Evolutionary conservation across 1,140 invertebrate genomes (phyloP), one percentile per base, ranked within the genome.

Genomic region (Zaprionus tsacasi): DNA sequence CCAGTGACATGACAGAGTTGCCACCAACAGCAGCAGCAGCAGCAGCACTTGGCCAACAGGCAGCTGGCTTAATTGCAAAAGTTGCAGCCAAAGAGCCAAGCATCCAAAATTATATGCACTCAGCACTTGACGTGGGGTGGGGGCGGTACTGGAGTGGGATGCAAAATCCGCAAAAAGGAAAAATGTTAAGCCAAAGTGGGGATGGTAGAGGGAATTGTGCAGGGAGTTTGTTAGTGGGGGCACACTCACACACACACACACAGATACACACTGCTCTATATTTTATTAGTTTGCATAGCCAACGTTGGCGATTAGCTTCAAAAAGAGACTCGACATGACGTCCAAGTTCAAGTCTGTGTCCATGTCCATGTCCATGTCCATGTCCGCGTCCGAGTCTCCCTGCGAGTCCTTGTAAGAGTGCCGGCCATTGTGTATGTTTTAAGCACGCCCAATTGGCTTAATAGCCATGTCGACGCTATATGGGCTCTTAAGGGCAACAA

Each of bases 11-110:
- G 45, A 60, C 56, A 45, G 56, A 59, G 50, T 40, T 74, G 57
- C 71, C 71, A 61, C 57, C 59, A 72, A 59, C 52, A 40, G 66
- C 58, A 72, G 58, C 52, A 40, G 58, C 52, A 40, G 21, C 21
- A 21, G 21, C 21, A 21, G 63, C 73, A 79, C 82, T 79, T 69
- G 67, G 59, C 75, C 79, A 81, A 69, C 76, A 78, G 58, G 73
- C 70, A 83, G 73, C 52, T 72, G 45, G 45, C 71, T 70, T 88
- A 88, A 88, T 88, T 88, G 81, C 83, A 69, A 88, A 88, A 88
- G 77, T 88, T 88, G 48, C 54, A 50, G 5, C 55, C 60, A 66
- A 30, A 17, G 67, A 15, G 69, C 45, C 13, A 7, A 43, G 38
- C 7, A n/a, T 64, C 50, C 59, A 61, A 86, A 79, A 82, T 87